phyloP scores from a whole-genome alignment of 1,140 invertebrate species.

The Drosophila repletoides region DNA sequence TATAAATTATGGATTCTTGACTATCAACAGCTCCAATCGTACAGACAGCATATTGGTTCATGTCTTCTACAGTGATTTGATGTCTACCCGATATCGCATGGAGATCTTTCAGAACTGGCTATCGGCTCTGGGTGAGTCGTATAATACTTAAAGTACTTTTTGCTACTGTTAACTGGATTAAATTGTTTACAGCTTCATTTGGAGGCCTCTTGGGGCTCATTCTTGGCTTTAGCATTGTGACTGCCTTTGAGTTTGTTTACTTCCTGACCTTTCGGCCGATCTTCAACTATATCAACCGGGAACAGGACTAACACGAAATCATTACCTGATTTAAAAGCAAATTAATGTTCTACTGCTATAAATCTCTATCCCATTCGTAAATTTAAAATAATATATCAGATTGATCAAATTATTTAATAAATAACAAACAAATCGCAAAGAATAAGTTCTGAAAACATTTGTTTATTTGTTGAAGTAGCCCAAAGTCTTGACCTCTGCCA shows the following conservation, averaged over 20 bases:
- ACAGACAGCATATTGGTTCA: constrained; percentile 85
- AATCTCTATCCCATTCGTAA: too few relatives aligned
- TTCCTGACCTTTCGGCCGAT: constrained; percentile 85
- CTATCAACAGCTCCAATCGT: constrained; percentile 27
- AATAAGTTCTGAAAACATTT: too few relatives aligned
- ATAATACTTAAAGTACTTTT: not conserved
- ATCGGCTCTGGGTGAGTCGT: constrained; percentile 63
- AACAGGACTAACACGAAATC: constrained; percentile 50
- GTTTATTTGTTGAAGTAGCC: constrained; percentile 64
- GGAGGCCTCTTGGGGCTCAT: constrained; percentile 87
- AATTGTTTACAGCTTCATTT: constrained; percentile 86
- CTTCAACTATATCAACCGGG: constrained; percentile 80
- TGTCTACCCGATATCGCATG: constrained; percentile 84
- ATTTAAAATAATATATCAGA: too few relatives aligned
- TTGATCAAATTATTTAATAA: not conserved
- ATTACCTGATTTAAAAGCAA: too few relatives aligned
- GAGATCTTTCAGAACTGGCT: constrained; percentile 85
- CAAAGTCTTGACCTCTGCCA: constrained; percentile 83
- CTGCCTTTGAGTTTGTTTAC: constrained; percentile 86
- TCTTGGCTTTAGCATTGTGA: constrained; percentile 87
- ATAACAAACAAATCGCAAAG: not conserved
- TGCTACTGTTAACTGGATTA: too few relatives aligned
- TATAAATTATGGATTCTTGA: too few relatives aligned
- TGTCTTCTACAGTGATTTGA: constrained; percentile 85
- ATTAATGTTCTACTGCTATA: too few relatives aligned